Base-by-base conservation (phyloP, 2,113 vertebrate species). In the Terrapene triunguis region DNA sequence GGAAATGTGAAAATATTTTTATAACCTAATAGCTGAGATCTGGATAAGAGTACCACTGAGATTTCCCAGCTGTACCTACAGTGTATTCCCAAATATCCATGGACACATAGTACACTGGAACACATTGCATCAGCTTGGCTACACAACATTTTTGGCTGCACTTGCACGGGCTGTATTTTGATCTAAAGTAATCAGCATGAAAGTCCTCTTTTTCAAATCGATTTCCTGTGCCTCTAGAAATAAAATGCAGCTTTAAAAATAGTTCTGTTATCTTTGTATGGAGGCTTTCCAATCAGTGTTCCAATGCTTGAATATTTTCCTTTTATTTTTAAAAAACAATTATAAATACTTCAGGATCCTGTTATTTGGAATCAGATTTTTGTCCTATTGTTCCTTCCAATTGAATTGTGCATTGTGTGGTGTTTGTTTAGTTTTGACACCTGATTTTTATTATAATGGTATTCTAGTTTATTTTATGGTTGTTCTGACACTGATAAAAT, bases 1-100 rank as follows among this genome's bases (percentile, higher is more conserved):
- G 98, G 98, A 98, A 98, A 98, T 98, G 97, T 97, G 96, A 97
- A 98, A 98, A 98, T 98, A 98, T 98, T 98, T 98, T 98, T 98
- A 97, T 98, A 98, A 98, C 96, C 97, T 97, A 97, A 98, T 98
- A 98, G 95, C 95, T 97, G 95, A 97, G 96, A 95, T 97, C 91
- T 98, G 95, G 97, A 98, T 94, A 97, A 93, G 78, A 96, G 55
- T 98, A 97, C 96, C 96, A 93, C 92, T 97, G 97, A 98, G 93
- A 98, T 98, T 98, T 98, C 94, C 98, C 98, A 98, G 98, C 97
- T 98, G 98, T 98, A 98, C 96, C 97, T 98, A 95, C 89, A 96
- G n/a, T 95, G 90, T 97, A 95, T 97, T 98, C 95, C 44, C 2
- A 96, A 98, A 95, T 98, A 97, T 88, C 94, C 94, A 72, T 90